phyloP scores from a whole-genome alignment of 2,888 invertebrate genomes.

The Galerucella calmariensis region DNA sequence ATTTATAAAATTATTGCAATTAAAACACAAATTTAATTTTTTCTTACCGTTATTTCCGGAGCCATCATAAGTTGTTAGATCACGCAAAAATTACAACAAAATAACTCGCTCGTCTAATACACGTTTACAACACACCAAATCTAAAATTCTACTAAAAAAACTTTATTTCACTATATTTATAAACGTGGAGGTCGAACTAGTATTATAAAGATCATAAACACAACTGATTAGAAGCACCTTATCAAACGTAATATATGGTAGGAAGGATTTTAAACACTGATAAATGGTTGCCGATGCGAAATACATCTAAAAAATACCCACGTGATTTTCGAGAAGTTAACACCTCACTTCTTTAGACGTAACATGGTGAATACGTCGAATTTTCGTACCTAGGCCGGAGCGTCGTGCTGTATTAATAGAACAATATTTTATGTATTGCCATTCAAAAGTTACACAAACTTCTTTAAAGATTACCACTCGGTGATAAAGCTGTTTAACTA shows the following conservation, averaged over 20 bases:
- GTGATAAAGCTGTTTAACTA: no score
- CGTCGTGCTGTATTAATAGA: background rate
- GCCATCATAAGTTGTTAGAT: background rate
- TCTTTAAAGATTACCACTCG: no score
- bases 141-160: background rate
- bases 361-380: conserved; percentile 3
- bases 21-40: background rate
- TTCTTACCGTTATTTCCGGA: conserved; percentile 16
- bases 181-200: conserved; percentile 9
- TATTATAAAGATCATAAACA: conserved; percentile 18
- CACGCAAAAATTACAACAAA: background rate
- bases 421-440: background rate
- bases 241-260: conserved; percentile 8
- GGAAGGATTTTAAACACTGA: conserved; percentile 5
- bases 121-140: background rate
- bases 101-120: background rate
- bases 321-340: conserved; percentile 9
- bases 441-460: background rate
- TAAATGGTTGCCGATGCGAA: background rate
- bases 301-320: conserved; percentile 14
- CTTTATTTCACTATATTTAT: background rate
- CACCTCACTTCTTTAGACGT: background rate
- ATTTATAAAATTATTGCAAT: background rate
- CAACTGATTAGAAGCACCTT: conserved; percentile 17
- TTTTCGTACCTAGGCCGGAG: background rate